A percentile compares a stretch with the other conserved stretches of the same genome.
These are phyloP conservation scores for Euzetes globulus DNA, from an alignment of 2,888 invertebrate genomes.

Conservation along the genomic window DNA sequence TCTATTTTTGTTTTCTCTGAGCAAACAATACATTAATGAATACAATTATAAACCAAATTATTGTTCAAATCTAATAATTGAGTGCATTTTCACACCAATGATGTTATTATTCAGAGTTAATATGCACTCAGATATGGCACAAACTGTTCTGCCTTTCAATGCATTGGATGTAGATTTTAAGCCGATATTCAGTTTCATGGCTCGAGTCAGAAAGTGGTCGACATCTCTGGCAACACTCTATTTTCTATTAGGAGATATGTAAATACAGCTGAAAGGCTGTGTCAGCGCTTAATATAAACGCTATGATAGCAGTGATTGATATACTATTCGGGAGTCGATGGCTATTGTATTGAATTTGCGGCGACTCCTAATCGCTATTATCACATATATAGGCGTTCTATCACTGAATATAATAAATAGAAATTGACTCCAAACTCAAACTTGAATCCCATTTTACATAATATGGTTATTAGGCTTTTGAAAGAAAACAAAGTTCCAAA, in stretches of 20 bases:
- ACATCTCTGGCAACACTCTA: slow-evolving; percentile 5
- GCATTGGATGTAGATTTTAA: slow-evolving; percentile 5
- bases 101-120: slow-evolving; percentile 9
- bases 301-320: slow-evolving; percentile 27
- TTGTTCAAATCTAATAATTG: neutral
- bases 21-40: too few relatives aligned
- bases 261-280: slow-evolving; percentile 23
- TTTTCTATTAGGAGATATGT: slow-evolving; percentile 27
- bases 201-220: neutral
- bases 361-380: slow-evolving; percentile 25
- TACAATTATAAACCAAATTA: neutral
- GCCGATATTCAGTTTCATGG: slow-evolving; percentile 3
- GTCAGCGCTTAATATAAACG: neutral
- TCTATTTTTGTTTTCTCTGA: neutral
- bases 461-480: slow-evolving; percentile 1
- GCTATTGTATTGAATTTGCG: slow-evolving; percentile 13
- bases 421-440: neutral
- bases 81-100: neutral
- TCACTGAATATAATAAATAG: neutral
- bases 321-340: slow-evolving; percentile 12
- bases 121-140: neutral
- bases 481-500: slow-evolving; percentile 7
- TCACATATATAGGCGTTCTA: slow-evolving; percentile 18
- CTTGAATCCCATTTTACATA: slow-evolving; percentile 18
- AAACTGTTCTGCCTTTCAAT: neutral